Conservation (phyloP, 2,113 vertebrate genomes). For the Sula dactylatra region DNA sequence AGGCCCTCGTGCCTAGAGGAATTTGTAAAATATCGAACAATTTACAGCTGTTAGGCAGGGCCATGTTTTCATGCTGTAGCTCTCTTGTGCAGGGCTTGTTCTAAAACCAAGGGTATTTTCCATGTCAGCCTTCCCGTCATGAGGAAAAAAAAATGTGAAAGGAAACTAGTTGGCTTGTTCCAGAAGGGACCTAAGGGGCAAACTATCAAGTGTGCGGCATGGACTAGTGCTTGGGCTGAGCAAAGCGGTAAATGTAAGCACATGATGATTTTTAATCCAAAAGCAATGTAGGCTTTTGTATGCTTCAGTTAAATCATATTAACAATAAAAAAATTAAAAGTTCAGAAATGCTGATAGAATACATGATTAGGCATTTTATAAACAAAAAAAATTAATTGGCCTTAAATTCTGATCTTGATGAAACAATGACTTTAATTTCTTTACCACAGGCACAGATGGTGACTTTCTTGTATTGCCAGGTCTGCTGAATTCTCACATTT, state of each 20-base stretch:
- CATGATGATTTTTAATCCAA: background rate
- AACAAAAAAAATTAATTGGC: background rate
- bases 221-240: background rate
- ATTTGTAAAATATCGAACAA: background rate
- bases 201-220: background rate
- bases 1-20: background rate
- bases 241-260: background rate
- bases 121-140: background rate
- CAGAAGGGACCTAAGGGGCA: background rate
- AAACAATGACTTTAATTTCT: background rate
- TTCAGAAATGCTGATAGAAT: background rate
- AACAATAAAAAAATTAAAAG: background rate
- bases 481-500: background rate
- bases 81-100: background rate
- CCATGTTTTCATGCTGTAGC: background rate
- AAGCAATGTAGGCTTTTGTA: background rate
- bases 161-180: background rate
- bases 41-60: background rate
- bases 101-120: background rate
- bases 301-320: background rate
- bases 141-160: background rate
- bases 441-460: background rate
- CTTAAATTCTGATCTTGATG: background rate
- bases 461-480: background rate
- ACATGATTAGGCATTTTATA: background rate